Evolutionary conservation across 2,113 vertebrate species (phyloP), one percentile per base, ranked within the genome.

Genomic region (Lophochroa leadbeateri): DNA sequence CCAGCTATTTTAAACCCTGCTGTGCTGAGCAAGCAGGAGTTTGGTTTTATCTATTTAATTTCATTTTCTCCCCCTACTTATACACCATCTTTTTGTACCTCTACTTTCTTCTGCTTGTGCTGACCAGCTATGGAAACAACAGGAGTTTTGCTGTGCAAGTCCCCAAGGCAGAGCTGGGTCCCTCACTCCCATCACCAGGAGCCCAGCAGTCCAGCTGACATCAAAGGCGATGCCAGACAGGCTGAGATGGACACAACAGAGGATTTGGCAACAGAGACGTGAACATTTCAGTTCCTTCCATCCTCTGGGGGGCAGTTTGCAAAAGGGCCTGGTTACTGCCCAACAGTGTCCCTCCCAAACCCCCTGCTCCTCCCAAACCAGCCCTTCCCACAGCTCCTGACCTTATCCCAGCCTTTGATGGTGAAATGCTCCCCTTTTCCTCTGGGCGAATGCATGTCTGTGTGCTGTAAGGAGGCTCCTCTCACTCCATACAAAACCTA

Each of bases 401-500:
- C n/a, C 29, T 17, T 60, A 44, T 58, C 33, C 35, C 67, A 82
- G 61, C 21, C 44, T 18, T 25, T 64, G 85, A 33, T 5, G 24
- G 17, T 6, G 47, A 39, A 57, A 44, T 17, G 37, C 20, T 53
- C 18, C 6, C 50, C 3, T 31, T 64, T 55, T 61, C 14, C 39
- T 7, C 75, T 24, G 43, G 41, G 28, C 17, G 25, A 4, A 8
- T 0, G 4, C 13, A 17, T 13, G n/a, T 33, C 33, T 64, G 78
- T 39, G 28, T 31, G 47, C 68, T 60, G 43, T 4, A 9, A n/a
- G 33, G 37, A 88, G 44, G 18, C 10, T 93, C 58, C 72, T 55
- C 7, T 4, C 0, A 3, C 43, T 90, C 19, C 65, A 1, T 0
- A 17, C 39, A 53, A 43, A 6, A 2, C 47, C 52, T 47, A 77